Base-by-base conservation (phyloP, 1,140 invertebrate species). In the Papilio machaon region DNA sequence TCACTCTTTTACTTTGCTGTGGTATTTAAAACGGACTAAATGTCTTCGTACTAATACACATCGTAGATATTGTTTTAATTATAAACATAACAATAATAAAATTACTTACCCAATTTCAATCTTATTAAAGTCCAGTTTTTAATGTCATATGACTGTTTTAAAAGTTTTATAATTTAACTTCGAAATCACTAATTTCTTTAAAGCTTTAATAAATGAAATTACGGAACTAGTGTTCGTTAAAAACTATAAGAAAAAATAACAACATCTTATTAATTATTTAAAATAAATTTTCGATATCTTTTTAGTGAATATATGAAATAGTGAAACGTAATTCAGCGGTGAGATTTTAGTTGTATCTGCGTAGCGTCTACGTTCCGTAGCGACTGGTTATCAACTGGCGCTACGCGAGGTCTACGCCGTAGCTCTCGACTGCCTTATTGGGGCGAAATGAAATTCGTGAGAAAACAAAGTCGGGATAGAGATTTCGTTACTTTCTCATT, bases 371-470 rank as follows among this genome's bases (percentile, higher is more conserved):
- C 81, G 73, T 84, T 74, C 73, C 86, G 88, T 87, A 89, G 87
- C 89, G 84, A 75, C 83, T 82, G 83, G 86, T 89, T 88, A 88
- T 89, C 88, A 88, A 91, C 90, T 91, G 88, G 73, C 86, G 89
- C 86, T 90, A 89, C 89, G 88, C 85, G 81, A 46, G 35, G 79
- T 81, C 90, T 88, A 91, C 90, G 85, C 82, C 86, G 86, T 89
- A 88, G 87, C 84, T 74, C 82, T 82, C 54, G 67, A 54, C 64
- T 58, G 80, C 23, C 75, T 60, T 79, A 79, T 67, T 79, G 35
- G 19, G 38, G 64, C 60, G 77, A 79, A 79, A 79, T 79, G 58
- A 79, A 79, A 79, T 67, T 79, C 77, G 60, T 67, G 77, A 67
- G 77, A 79, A 67, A 79, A 79, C 54, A 79, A 79, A 79, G 77